Base-by-base conservation (phyloP, 1,140 invertebrate species). In the Apocrypta bakeri region DNA sequence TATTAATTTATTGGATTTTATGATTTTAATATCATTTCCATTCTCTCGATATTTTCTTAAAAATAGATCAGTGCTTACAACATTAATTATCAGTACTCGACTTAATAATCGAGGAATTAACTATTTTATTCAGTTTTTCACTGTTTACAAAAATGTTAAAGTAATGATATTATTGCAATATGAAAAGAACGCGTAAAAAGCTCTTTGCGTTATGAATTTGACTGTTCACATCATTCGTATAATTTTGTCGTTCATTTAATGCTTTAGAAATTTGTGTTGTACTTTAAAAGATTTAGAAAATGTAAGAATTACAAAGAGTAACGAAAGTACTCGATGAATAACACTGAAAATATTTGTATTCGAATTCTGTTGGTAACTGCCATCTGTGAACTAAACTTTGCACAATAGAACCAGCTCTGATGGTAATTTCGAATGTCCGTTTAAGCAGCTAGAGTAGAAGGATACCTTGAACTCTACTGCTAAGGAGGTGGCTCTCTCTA, bases 401-500 rank as follows among this genome's bases (percentile, higher is more conserved):
- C 25, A 71, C 3, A 17, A 21, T 37, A 12, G 37, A 17, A 33
- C 21, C 6, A 8, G 68, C 25, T 31, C 48, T 3, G 68, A 71
- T 21, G 68, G 31, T 71, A 71, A 71, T 71, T n/a, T 37, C 68
- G 27, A 21, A n/a, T 0, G 37, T 56, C 48, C n/a, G 14, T n/a
- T n/a, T n/a, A n/a, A n/a, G n/a, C n/a, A n/a, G n/a, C n/a, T n/a
- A n/a, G n/a, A n/a, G n/a, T n/a, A n/a, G 48, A 14, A 56, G 48
- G n/a, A n/a, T 56, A 56, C 8, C 48, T 6, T 56, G 25, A 25
- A 64, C 24, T 2, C 25, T 66, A 21, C 7, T n/a, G 7, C 21
- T 40, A 64, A 64, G 69, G 11, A 80, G 4, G 48, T 80, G 79
- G 2, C 79, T 27, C 79, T 69, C 68, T 73, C 79, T 80, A 40